phyloP scores from a whole-genome alignment of 1,140 invertebrate species.

The Panagrolaimus sp. region DNA sequence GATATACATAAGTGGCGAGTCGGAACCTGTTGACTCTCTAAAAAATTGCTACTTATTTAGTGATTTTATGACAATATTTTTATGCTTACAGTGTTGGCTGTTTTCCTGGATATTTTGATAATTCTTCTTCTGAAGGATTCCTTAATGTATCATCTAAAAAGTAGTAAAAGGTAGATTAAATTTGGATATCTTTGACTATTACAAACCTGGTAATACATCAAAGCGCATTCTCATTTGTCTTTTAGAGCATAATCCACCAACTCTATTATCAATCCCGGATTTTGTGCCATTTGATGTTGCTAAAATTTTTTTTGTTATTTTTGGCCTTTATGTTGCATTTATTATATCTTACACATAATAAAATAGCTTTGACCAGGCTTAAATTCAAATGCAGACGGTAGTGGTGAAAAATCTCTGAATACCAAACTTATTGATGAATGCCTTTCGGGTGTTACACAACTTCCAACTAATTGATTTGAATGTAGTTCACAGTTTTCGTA shows the following conservation, averaged over 20 bases:
- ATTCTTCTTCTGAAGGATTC: no score
- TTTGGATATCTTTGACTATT: not conserved
- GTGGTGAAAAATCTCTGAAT: constrained; percentile 46
- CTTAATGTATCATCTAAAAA: not conserved
- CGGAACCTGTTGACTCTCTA: constrained; percentile 11
- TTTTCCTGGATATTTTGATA: no score
- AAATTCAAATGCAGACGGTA: constrained; percentile 41
- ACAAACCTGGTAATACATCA: constrained; percentile 30
- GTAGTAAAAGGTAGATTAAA: not conserved
- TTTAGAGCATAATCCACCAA: constrained; percentile 37
- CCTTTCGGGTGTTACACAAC: constrained; percentile 40
- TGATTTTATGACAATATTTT: not conserved
- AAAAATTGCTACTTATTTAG: not conserved
- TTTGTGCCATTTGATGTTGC: constrained; percentile 46
- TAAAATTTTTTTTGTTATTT: constrained; percentile 24
- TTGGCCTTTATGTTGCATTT: not conserved
- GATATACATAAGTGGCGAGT: constrained; percentile 27
- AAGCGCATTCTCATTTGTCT: constrained; percentile 47
- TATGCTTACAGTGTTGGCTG: no score
- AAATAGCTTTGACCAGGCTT: constrained; percentile 41
- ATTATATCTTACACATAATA: constrained; percentile 37
- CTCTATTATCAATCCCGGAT: constrained; percentile 35
- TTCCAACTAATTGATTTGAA: constrained; percentile 32
- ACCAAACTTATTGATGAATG: constrained; percentile 45
- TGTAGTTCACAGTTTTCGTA: constrained; percentile 44